phyloP scores from a whole-genome alignment of 2,888 invertebrate genomes.

The Xestoiulus laeticollis region DNA sequence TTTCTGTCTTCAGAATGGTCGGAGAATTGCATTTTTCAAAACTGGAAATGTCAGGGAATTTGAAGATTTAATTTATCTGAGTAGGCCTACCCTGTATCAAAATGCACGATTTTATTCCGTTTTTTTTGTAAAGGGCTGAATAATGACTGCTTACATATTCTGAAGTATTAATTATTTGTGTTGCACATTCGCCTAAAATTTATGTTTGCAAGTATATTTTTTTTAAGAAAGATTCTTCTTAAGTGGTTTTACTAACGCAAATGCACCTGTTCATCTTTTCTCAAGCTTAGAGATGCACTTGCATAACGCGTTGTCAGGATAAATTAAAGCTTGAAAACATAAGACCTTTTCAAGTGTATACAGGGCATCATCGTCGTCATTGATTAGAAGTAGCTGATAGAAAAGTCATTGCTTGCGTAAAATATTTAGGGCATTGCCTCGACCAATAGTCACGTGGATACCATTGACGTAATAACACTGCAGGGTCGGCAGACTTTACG shows the following conservation, averaged over 20 bases:
- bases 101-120: too few species aligned
- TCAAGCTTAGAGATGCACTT: neutral
- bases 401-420: conserved; percentile 19
- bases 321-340: conserved; percentile 8
- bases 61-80: too few species aligned
- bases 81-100: too few species aligned
- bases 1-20: too few species aligned
- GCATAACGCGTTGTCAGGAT: neutral
- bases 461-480: conserved; percentile 43
- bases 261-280: neutral
- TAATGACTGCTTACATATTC: too few species aligned
- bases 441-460: conserved; percentile 40
- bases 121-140: too few species aligned
- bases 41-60: too few species aligned
- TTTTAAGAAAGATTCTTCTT: neutral
- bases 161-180: too few species aligned
- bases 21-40: too few species aligned
- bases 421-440: conserved; percentile 44
- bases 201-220: neutral
- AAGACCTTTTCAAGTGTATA: neutral
- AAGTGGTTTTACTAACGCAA: neutral
- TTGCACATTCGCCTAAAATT: neutral
- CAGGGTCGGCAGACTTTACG: conserved; percentile 28
- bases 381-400: conserved; percentile 35
- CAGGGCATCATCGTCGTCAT: conserved; percentile 47